phyloP scores from a whole-genome alignment of 2,797 vertebrate genomes.

The Eulemur rubriventer region DNA sequence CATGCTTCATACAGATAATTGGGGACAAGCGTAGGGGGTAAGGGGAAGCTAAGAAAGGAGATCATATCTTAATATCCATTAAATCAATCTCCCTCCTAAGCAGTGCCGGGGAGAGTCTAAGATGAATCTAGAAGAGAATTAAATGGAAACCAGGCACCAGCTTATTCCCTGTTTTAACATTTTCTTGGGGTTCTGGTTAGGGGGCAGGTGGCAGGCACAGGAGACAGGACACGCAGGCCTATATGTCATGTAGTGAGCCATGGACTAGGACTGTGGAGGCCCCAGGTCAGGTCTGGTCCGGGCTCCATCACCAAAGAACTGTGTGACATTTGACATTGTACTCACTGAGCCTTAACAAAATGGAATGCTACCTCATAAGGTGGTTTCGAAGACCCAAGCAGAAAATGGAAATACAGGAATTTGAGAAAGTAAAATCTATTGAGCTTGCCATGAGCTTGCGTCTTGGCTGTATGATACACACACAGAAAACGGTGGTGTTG shows the following conservation, averaged over 20 bases:
- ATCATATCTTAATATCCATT: constrained; percentile 53
- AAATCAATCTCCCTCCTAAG: constrained; percentile 9
- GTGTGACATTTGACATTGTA: background rate
- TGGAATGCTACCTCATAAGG: background rate
- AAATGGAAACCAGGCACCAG: background rate
- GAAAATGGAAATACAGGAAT: background rate
- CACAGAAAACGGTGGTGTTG: background rate
- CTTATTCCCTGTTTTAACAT: background rate
- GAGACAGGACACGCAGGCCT: background rate
- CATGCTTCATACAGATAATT: background rate
- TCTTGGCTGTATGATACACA: background rate
- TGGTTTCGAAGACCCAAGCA: background rate
- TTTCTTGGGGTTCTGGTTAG: background rate
- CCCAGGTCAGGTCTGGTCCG: background rate
- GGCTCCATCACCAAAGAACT: background rate
- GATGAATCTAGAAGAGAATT: background rate
- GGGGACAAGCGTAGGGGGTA: background rate
- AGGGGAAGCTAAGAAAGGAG: constrained; percentile 44
- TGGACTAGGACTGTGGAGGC: background rate
- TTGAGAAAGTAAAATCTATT: background rate
- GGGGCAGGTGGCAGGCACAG: background rate
- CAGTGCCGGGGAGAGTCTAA: background rate
- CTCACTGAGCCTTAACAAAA: background rate
- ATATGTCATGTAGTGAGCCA: background rate
- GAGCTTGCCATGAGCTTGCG: background rate